Base-by-base conservation (phyloP, 2,113 vertebrate genomes). In the Sylvietta virens region DNA sequence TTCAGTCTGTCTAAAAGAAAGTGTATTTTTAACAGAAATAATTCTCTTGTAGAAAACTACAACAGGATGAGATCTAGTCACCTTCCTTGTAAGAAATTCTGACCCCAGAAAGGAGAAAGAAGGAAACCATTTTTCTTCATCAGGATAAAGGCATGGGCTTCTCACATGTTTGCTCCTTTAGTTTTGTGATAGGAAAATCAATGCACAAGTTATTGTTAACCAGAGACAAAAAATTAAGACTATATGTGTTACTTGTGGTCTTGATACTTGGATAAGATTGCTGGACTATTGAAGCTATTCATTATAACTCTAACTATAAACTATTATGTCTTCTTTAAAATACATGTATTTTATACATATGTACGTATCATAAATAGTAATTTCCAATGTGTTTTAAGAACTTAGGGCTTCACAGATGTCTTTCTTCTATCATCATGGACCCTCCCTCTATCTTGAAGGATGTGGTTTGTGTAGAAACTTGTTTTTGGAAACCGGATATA, bases 381-480 rank as follows among this genome's bases (percentile, higher is more conserved):
- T 82, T 97, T 96, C 51, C 30, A 73, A 13, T 85, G 90, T 91
- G 35, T 44, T 56, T 66, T 94, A 95, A 95, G 80, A 93, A 91
- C 35, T 94, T 89, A 74, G 87, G 31, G 35, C 39, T 16, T 93
- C 78, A 80, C 53, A 95, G 26, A 65, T 89, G 51, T 73, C 84
- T 58, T 74, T 94, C 77, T 96, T 95, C 91, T 66, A 72, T 82
- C 81, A 60, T 67, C 60, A 47, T 71, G 80, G 65, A 33, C 76
- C 61, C 39, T 86, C 9, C 70, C 26, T 84, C 31, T 37, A 50
- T 39, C 23, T 22, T 90, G 62, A 85, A 97, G 78, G 87, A 93
- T 31, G 12, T 9, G 15, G n/a, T 47, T 95, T 91, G 27, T 91
- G 22, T 72, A 87, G 88, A 90, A 24, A 64, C 74, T 60, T 67